Conservation (phyloP, 1,140 invertebrate species). For the Drosophila ananassae region DNA sequence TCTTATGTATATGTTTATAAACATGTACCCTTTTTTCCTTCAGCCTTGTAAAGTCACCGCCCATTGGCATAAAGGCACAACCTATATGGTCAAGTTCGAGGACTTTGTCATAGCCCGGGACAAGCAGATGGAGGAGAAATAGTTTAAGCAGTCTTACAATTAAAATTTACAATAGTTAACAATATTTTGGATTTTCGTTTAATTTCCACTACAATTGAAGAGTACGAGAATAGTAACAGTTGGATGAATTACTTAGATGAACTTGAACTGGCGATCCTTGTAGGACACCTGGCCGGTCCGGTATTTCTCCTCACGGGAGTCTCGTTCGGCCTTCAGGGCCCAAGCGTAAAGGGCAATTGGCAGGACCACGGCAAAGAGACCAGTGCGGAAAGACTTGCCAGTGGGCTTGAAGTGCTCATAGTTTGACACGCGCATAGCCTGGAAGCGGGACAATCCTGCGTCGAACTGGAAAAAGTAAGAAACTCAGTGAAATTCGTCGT, state of each 20-base stretch:
- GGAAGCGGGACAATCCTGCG: slow-evolving; percentile 88
- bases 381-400: slow-evolving; percentile 85
- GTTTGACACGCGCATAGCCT: slow-evolving; percentile 87
- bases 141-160: slow-evolving; percentile 22
- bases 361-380: slow-evolving; percentile 85
- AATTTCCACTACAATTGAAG: slow-evolving; percentile 50
- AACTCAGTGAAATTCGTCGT: slow-evolving; percentile 19
- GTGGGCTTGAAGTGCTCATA: slow-evolving; percentile 89
- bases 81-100: slow-evolving; percentile 99
- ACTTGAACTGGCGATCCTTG: slow-evolving; percentile 88
- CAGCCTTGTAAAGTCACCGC: slow-evolving; percentile 98
- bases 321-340: slow-evolving; percentile 85
- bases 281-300: slow-evolving; percentile 89
- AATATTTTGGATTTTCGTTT: slow-evolving; percentile 36
- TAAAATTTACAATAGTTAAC: slow-evolving; percentile 9
- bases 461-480: slow-evolving; percentile 88
- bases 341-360: slow-evolving; percentile 86
- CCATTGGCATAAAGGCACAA: slow-evolving; percentile 99
- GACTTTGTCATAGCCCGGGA: slow-evolving; percentile 96
- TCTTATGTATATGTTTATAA: slow-evolving; percentile 62
- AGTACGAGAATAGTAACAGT: slow-evolving; percentile 11
- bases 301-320: slow-evolving; percentile 85
- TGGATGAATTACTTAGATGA: slow-evolving; percentile 78
- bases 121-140: slow-evolving; percentile 94
- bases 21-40: slow-evolving; percentile 66